These are phyloP conservation scores for Calephelis nemesis DNA, from an alignment of 1,140 invertebrate genomes.

Conservation along the genomic window DNA sequence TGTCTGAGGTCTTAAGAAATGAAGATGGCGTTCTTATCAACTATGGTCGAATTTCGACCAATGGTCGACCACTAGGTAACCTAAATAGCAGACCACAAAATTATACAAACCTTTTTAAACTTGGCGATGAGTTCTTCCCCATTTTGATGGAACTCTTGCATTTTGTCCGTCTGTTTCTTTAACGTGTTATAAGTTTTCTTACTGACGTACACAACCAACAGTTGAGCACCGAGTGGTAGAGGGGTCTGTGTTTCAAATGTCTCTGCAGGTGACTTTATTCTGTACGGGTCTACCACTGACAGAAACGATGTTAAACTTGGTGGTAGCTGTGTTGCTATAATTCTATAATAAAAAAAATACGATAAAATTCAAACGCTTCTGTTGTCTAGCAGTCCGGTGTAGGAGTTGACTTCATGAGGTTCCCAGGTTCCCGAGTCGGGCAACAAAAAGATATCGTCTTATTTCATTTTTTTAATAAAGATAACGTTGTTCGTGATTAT, in stretches of 20 bases:
- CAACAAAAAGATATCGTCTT: too few species aligned
- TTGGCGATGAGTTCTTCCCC: conserved; percentile 60
- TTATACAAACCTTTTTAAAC: conserved; percentile 58
- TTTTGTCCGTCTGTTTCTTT: conserved; percentile 63
- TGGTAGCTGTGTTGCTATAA: conserved; percentile 88
- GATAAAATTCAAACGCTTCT: too few species aligned
- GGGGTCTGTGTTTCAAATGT: conserved; percentile 83
- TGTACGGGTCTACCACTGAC: conserved; percentile 88
- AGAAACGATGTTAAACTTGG: conserved; percentile 87
- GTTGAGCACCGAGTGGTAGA: conserved; percentile 87
- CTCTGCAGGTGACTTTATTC: conserved; percentile 89
- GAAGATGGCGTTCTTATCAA: too few species aligned
- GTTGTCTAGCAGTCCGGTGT: too few species aligned
- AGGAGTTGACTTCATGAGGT: too few species aligned
- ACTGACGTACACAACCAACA: conserved; percentile 87
- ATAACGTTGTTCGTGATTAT: too few species aligned
- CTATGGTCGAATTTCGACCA: too few species aligned
- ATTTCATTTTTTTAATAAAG: too few species aligned
- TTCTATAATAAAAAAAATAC: conserved; percentile 78
- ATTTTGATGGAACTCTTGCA: conserved; percentile 57
- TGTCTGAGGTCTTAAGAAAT: too few species aligned
- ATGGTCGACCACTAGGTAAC: too few species aligned
- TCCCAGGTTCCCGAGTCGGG: too few species aligned
- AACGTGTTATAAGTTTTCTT: conserved; percentile 81
- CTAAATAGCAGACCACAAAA: neutral